A percentile compares a stretch with the other conserved stretches of the same genome.
phyloP scores from a whole-genome alignment of 2,113 vertebrate species.

The Gobio gobio region DNA sequence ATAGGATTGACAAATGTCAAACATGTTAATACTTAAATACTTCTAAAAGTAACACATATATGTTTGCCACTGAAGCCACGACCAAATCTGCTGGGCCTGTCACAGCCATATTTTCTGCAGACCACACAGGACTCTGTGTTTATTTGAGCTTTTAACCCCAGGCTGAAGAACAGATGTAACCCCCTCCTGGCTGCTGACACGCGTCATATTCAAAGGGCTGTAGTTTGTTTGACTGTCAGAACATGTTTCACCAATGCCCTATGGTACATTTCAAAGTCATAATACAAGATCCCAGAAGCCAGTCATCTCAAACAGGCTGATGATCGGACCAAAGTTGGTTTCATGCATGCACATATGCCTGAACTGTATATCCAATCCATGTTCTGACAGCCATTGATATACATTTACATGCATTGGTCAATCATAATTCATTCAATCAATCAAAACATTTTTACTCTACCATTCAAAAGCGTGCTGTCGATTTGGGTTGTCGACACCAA shows the following conservation, averaged over 20 bases:
- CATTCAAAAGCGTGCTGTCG: background rate
- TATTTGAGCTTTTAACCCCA: conserved; percentile 38
- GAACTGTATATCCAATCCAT: background rate
- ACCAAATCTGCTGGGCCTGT: background rate
- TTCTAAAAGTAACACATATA: background rate
- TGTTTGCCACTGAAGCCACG: conserved; percentile 1
- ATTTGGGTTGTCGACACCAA: background rate
- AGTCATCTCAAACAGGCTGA: background rate
- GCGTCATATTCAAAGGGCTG: conserved; percentile 36
- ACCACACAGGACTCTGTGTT: conserved; percentile 19
- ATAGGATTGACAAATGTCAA: no score
- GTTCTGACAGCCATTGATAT: no score
- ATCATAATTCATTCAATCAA: no score
- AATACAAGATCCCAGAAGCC: conserved; percentile 8
- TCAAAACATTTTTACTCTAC: background rate
- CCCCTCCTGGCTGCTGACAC: background rate
- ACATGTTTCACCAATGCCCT: conserved; percentile 24
- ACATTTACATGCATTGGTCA: no score
- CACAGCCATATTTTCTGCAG: background rate
- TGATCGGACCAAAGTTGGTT: background rate
- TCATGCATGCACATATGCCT: background rate
- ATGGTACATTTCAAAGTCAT: conserved; percentile 10
- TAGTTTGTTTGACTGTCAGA: conserved; percentile 46
- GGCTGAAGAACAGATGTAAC: conserved; percentile 46
- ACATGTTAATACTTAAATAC: background rate